Base-by-base conservation (phyloP, 1,140 invertebrate species). In the Eubasilissa regina region DNA sequence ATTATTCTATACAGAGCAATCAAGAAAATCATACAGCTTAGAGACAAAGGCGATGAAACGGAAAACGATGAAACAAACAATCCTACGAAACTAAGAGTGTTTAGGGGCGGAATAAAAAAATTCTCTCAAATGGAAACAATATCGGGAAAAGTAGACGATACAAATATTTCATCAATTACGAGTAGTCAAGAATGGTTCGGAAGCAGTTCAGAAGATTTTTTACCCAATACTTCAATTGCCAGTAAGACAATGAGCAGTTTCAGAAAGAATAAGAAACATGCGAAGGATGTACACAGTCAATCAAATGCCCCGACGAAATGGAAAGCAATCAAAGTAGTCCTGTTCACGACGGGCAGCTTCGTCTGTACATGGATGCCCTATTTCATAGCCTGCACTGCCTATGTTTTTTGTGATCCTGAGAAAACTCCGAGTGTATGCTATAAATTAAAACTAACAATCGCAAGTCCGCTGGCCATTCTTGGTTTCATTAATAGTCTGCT, bases 401-500 rank as follows among this genome's bases (percentile, higher is more conserved):
- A 87, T 80, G 88, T 89, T 4, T 86, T 89, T 35, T 90, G 90
- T 51, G 86, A 89, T 80, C 83, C 86, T 12, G 86, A 90, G 76
- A 70, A 84, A 0, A 85, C 82, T 8, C 88, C 88, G 66, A 81
- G 85, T 10, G 84, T 84, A 62, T 91, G 90, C 83, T 83, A 89
- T 66, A 80, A 86, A 4, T 80, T 91, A 4, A 84, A 85, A 73
- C 82, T 87, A 43, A 82, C 90, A 45, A 84, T 92, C 0, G 87
- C 87, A 0, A 89, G 90, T 81, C 91, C 91, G 4, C 77, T 92
- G 25, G 88, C 89, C 8, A 88, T 90, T 19, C 84, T 92, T 43
- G 92, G 92, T 11, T 93, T 93, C 84, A 85, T 90, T 12, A 94
- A 94, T 84, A 93, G 92, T 79, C 86, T 93, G 17, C 85, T 94